Evolutionary conservation across 2,113 vertebrate species (phyloP), one percentile per base, ranked within the genome.

Genomic region (Lophochroa leadbeateri): DNA sequence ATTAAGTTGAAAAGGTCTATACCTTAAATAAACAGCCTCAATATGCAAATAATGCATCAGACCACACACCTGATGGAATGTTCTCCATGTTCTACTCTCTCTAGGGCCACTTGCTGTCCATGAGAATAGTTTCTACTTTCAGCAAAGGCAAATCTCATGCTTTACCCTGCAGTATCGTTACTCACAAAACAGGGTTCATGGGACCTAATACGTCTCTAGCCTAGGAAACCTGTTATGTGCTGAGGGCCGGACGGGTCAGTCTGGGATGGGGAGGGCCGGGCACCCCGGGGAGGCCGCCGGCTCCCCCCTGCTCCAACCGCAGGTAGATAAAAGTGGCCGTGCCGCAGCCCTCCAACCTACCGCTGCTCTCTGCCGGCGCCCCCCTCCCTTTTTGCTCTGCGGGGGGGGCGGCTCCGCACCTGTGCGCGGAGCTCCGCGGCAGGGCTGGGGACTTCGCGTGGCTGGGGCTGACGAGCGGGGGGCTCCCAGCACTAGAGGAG

Each of bases 401-500:
- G 14, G 28, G 21, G 55, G 49, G 35, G 41, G 31, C 33, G 9
- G 57, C 57, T 58, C 55, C 55, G 33, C 68, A 37, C 13, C 35
- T 29, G n/a, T 37, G n/a, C 46, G 17, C 46, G 29, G 55, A 68
- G 17, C 68, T 50, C 61, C 24, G 50, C 28, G 21, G 67, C 41
- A 70, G 79, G 63, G 50, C 19, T 29, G 76, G 47, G 41, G 91
- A 33, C 41, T 49, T 13, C 9, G 53, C 27, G 7, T 67, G 17
- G 43, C 15, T 9, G 41, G 27, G 55, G 79, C 84, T 91, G 94
- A 89, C 79, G 57, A 43, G n/a, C 23, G 4, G 70, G 94, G 94
- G 88, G 69, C 95, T 87, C 84, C 68, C 83, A 7, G 83, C 77
- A 92, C 95, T 74, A 86, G 70, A 87, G 83, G 75, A 71, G 52